Evolutionary conservation across 2,113 vertebrate genomes (phyloP).

Genomic region (Tetraodon nigroviridis): DNA sequence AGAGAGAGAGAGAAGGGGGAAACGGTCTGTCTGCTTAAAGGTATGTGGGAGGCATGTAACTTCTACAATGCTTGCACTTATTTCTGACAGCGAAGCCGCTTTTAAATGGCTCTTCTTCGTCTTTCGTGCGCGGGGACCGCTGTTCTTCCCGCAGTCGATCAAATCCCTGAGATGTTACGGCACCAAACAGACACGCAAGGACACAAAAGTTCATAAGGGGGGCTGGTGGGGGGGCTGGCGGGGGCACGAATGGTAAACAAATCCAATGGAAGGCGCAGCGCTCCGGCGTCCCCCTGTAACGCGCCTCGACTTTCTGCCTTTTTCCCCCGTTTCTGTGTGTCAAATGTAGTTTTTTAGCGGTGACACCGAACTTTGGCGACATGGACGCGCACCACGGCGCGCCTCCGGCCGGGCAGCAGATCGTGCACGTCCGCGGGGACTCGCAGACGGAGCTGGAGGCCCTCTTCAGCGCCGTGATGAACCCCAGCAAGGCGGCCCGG

Average conservation of each 20-base stretch:
- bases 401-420: slow-evolving; percentile 84
- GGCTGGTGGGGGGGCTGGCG: neutral
- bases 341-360: slow-evolving; percentile 32
- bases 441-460: slow-evolving; percentile 91
- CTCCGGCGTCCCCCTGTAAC: neutral
- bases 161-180: slow-evolving; percentile 28
- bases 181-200: slow-evolving; percentile 35
- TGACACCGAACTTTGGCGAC: slow-evolving; percentile 54
- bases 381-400: slow-evolving; percentile 75
- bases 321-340: slow-evolving; percentile 11
- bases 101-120: slow-evolving; percentile 10
- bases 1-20: slow-evolving; percentile 18
- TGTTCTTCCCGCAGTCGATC: slow-evolving; percentile 10
- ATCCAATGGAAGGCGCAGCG: slow-evolving; percentile 40
- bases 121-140: neutral
- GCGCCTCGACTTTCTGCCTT: neutral
- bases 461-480: slow-evolving; percentile 91
- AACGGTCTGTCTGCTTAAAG: slow-evolving; percentile 62
- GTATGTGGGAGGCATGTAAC: slow-evolving; percentile 67
- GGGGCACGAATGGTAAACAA: slow-evolving; percentile 59
- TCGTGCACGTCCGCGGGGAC: slow-evolving; percentile 89
- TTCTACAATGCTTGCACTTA: slow-evolving; percentile 19
- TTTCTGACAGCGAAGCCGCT: slow-evolving; percentile 18
- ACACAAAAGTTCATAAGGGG: slow-evolving; percentile 42
- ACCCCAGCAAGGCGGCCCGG: slow-evolving; percentile 81